Base-by-base conservation (phyloP, 2,888 invertebrate genomes). In the Lucinisca nassula region DNA sequence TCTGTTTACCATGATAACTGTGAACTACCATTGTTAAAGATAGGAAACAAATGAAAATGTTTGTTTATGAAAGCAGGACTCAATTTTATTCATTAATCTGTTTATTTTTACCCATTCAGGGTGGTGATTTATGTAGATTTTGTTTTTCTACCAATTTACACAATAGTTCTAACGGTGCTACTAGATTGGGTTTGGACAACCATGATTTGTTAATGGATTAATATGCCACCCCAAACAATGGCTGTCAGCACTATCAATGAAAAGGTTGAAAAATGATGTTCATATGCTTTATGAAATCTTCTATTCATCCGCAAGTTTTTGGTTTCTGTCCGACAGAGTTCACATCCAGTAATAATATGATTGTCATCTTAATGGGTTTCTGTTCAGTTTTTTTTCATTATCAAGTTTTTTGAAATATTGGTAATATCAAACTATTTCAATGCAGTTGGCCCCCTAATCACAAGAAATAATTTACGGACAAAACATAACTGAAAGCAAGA, bases 121-220 rank as follows among this genome's bases (percentile, higher is more conserved):
- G 67, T 17, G 35, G 35, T 67, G 67, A 67, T 67, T 67, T 67
- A 67, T 67, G 21, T 10, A 1, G 35, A 67, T 30, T 32, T 30
- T 67, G 67, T 67, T 67, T 67, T 67, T 24, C 17, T 35, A 8
- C 67, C 35, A 35, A 67, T 67, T 32, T 35, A 35, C 67, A 67
- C 67, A 67, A 67, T 67, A 35, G 17, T 3, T 30, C 67, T 30
- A 67, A 27, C 35, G 67, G 67, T 67, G 67, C n/a, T 35, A 35
- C 32, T 17, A 14, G 27, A 67, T 67, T 67, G 67, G 21, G 67
- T 21, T 58, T 35, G 35, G 67, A 10, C 67, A 67, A 67, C 8
- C 17, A 67, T 67, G 67, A 67, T 67, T 32, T 67, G 67, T 67
- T 67, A 67, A 67, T 67, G 67, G 67, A 67, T 67, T 67, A 67